A percentile compares a stretch with the other conserved stretches of the same genome.
Conservation (phyloP, 2,888 invertebrate genomes). For the Geotrupes spiniger region DNA sequence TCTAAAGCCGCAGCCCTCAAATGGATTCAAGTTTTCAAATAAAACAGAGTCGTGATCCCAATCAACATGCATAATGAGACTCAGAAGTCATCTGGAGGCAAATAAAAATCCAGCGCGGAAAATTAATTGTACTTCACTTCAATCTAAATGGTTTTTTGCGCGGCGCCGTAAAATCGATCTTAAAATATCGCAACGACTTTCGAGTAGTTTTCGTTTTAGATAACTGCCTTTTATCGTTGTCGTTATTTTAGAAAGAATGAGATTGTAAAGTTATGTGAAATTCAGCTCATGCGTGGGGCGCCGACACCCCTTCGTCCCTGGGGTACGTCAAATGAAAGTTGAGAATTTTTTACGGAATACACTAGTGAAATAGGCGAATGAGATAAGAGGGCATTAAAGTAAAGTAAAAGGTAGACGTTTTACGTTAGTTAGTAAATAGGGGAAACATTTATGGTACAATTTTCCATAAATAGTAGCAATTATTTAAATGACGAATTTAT, state of each 20-base stretch:
- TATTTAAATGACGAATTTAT: no score
- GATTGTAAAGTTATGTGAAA: constrained; percentile 17
- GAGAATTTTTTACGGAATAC: constrained; percentile 23
- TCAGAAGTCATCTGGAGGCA: constrained; percentile 16
- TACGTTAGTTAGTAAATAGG: neutral
- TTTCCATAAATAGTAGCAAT: no score
- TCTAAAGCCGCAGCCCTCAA: constrained; percentile 33
- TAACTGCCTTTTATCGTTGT: constrained; percentile 16
- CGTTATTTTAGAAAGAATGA: constrained; percentile 10
- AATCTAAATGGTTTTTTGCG: no score
- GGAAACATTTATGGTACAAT: no score
- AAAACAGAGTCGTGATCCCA: constrained; percentile 37
- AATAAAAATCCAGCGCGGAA: constrained; percentile 13
- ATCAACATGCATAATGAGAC: constrained; percentile 32
- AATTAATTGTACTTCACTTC: constrained; percentile 10
- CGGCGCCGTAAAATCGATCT: neutral
- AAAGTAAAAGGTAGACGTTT: constrained; percentile 14
- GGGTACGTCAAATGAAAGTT: constrained; percentile 23
- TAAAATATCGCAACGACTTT: constrained; percentile 1
- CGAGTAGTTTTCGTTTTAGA: constrained; percentile 15
- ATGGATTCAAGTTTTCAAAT: constrained; percentile 38
- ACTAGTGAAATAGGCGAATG: constrained; percentile 19
- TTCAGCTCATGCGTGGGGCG: constrained; percentile 10
- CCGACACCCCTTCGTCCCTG: constrained; percentile 13
- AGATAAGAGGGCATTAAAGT: constrained; percentile 18